phyloP scores from a whole-genome alignment of 2,113 vertebrate species.

The Cnemophilus loriae region DNA sequence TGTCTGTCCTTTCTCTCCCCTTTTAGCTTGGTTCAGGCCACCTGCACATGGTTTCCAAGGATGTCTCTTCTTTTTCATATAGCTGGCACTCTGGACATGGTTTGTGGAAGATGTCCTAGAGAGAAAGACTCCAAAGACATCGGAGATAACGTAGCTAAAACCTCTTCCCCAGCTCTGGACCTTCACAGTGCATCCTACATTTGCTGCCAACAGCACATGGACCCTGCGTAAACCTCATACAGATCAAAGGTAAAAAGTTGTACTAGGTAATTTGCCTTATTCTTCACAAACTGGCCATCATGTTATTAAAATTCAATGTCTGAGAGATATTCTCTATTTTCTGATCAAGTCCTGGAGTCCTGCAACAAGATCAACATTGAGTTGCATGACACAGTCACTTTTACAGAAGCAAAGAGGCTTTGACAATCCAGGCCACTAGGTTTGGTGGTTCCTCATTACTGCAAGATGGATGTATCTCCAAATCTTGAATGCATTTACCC shows the following conservation, averaged over 20 bases:
- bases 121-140: not conserved
- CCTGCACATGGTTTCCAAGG: not conserved
- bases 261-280: not conserved
- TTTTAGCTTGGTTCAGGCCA: not conserved
- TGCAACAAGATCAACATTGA: not conserved
- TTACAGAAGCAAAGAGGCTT: not conserved
- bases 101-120: not conserved
- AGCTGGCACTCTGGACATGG: not conserved
- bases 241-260: not conserved
- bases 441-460: not conserved
- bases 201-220: not conserved
- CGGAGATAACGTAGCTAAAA: not conserved
- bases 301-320: not conserved
- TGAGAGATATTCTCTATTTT: not conserved
- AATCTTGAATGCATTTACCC: not conserved
- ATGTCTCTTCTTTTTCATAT: not conserved
- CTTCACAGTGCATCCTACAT: not conserved
- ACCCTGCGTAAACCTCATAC: not conserved
- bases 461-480: not conserved
- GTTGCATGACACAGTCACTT: not conserved
- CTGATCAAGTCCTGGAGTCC: not conserved
- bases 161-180: not conserved
- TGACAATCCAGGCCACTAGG: not conserved
- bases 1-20: not conserved
- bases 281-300: not conserved